These are phyloP conservation scores for Calosoma granatense DNA, from an alignment of 1,140 invertebrate species.

Conservation along the genomic window DNA sequence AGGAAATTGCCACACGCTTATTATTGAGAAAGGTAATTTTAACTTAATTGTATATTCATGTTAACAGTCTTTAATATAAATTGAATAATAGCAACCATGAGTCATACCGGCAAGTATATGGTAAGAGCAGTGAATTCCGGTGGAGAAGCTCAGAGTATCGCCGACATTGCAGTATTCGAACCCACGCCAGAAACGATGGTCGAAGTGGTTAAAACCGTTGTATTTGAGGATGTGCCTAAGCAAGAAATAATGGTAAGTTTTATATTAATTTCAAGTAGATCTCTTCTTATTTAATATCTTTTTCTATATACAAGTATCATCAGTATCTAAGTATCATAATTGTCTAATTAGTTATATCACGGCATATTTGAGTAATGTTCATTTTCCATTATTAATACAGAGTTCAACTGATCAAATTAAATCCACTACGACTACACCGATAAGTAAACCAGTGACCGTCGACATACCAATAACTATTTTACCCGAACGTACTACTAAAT, in stretches of 20 bases:
- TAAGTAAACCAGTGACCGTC: slow-evolving; percentile 1
- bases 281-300: no score
- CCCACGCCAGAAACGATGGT: slow-evolving; percentile 56
- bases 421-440: background rate
- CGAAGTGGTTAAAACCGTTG: slow-evolving; percentile 53
- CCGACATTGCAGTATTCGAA: slow-evolving; percentile 64
- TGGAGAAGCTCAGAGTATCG: slow-evolving; percentile 66
- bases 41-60: background rate
- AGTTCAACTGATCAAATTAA: background rate
- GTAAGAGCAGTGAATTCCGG: slow-evolving; percentile 60
- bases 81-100: slow-evolving; percentile 38
- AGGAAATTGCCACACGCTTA: slow-evolving; percentile 53
- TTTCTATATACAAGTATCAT: no score
- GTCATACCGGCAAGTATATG: slow-evolving; percentile 62
- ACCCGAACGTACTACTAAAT: background rate
- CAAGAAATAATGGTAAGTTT: slow-evolving; percentile 33
- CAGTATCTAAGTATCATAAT: no score
- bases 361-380: background rate
- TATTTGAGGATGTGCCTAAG: slow-evolving; percentile 45
- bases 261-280: no score
- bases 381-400: slow-evolving; percentile 2
- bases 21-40: slow-evolving; percentile 58
- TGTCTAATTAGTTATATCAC: no score
- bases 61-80: background rate
- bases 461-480: background rate